Percentiles rank a stretch among this genome's conserved stretches.
Evolutionary conservation across 2,113 vertebrate species (phyloP).

Genomic region (Lepus timidus): DNA sequence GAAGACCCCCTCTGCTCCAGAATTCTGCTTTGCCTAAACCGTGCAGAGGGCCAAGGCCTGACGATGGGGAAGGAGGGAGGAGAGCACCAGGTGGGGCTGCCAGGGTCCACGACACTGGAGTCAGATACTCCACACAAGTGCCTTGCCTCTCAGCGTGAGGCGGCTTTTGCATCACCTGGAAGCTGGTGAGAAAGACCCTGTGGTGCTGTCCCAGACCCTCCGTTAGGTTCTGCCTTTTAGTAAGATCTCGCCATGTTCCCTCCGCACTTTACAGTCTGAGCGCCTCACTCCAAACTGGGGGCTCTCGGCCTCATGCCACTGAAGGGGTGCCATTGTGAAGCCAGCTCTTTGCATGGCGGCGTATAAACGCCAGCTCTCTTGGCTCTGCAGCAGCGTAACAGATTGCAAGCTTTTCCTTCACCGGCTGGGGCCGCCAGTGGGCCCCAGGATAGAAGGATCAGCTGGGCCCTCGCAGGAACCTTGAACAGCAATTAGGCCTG

Average conservation of each 20-base stretch:
- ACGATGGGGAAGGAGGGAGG: neutral
- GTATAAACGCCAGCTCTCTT: neutral
- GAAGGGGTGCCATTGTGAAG: neutral
- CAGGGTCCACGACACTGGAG: neutral
- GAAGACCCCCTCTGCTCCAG: neutral
- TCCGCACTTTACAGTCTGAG: neutral
- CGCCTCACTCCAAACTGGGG: neutral
- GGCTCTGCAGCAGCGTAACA: neutral
- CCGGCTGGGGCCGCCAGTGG: neutral
- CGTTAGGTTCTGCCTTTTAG: neutral
- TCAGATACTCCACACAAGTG: neutral
- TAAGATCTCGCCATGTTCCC: neutral
- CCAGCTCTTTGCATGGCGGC: neutral
- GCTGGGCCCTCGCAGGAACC: neutral
- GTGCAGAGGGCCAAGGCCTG: slow-evolving; percentile 1
- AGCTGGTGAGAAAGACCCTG: neutral
- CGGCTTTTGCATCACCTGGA: neutral
- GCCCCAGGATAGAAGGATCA: neutral
- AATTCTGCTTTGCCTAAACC: neutral
- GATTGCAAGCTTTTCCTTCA: neutral
- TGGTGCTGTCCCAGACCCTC: neutral
- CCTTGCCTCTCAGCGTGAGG: neutral
- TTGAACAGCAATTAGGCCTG: neutral
- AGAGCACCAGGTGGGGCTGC: neutral
- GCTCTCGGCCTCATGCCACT: neutral